These are phyloP conservation scores for Tiliacea citrago DNA, from an alignment of 2,888 invertebrate species.

Conservation along the genomic window DNA sequence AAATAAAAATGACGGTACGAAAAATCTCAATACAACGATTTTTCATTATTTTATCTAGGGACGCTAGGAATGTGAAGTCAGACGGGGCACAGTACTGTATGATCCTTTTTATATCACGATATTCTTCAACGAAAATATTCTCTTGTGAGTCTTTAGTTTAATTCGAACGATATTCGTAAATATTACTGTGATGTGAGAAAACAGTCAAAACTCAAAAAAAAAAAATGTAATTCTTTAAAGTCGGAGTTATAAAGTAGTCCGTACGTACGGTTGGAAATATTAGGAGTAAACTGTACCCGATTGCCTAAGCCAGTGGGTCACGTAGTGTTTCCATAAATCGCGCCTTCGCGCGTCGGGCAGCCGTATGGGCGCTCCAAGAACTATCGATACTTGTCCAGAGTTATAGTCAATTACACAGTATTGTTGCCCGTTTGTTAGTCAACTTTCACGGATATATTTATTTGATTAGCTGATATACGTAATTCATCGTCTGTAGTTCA, in stretches of 20 bases:
- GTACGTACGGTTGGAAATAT: slow-evolving; percentile 11
- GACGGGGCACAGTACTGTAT: slow-evolving; percentile 12
- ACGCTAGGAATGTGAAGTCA: slow-evolving; percentile 5
- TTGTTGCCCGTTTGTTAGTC: slow-evolving; percentile 23
- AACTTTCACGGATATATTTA: not conserved
- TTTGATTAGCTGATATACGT: slow-evolving; percentile 13
- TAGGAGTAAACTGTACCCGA: slow-evolving; percentile 16
- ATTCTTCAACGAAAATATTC: slow-evolving; percentile 5
- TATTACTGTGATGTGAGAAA: not conserved
- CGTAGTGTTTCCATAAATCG: slow-evolving; percentile 46
- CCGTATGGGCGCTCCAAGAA: slow-evolving; percentile 32
- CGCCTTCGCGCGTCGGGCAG: slow-evolving; percentile 1
- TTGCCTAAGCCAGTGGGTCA: slow-evolving; percentile 38
- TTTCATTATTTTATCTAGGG: not conserved
- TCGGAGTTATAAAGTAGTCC: not conserved
- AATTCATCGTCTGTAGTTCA: not conserved
- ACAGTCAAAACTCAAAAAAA: not conserved
- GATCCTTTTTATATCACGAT: slow-evolving; percentile 9
- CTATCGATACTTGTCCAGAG: slow-evolving; percentile 45
- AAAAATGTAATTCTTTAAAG: no score
- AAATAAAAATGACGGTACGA: slow-evolving; percentile 13
- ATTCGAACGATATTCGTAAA: not conserved
- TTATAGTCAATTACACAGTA: slow-evolving; percentile 45
- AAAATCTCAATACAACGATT: slow-evolving; percentile 8
- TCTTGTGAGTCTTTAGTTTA: not conserved